These are phyloP conservation scores for Ernsta delagoae DNA, from an alignment of 2,888 invertebrate genomes.

Conservation along the genomic window DNA sequence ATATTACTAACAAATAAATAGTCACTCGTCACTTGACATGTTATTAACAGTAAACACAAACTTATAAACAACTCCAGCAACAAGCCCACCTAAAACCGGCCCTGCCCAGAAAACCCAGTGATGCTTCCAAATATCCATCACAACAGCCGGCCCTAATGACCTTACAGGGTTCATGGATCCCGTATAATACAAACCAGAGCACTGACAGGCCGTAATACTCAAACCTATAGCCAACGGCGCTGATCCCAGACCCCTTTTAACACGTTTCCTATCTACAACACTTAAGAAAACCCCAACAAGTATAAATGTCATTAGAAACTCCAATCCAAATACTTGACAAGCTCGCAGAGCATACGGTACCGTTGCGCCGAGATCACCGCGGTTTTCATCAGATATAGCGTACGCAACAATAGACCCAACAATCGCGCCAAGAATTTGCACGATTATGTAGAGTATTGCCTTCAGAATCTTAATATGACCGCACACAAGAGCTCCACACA, in stretches of 20 bases:
- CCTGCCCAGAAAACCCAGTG: conserved; percentile 43
- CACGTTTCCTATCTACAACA: conserved; percentile 27
- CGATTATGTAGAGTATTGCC: conserved; percentile 36
- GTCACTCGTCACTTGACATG: not conserved
- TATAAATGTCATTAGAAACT: conserved; percentile 42
- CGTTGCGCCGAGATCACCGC: conserved; percentile 38
- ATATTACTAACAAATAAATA: not conserved
- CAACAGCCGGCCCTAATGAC: conserved; percentile 42
- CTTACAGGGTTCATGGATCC: conserved; percentile 42
- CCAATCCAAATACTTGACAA: conserved; percentile 39
- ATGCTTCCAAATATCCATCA: conserved; percentile 42
- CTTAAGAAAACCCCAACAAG: conserved; percentile 41
- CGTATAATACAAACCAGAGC: conserved; percentile 37
- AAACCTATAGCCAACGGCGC: conserved; percentile 41
- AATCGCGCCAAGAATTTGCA: conserved; percentile 38
- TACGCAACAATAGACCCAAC: conserved; percentile 39
- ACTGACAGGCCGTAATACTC: conserved; percentile 40
- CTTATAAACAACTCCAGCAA: conserved; percentile 39
- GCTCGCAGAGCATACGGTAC: conserved; percentile 32
- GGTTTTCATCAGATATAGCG: conserved; percentile 19
- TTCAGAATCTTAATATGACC: conserved; percentile 39
- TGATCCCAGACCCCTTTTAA: conserved; percentile 31
- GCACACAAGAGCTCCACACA: conserved; percentile 37
- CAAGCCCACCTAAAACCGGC: conserved; percentile 39
- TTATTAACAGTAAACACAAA: conserved; percentile 28